A percentile compares a stretch with the other conserved stretches of the same genome.
Conservation (phyloP, 2,888 invertebrate species). For the Syritta pipiens region DNA sequence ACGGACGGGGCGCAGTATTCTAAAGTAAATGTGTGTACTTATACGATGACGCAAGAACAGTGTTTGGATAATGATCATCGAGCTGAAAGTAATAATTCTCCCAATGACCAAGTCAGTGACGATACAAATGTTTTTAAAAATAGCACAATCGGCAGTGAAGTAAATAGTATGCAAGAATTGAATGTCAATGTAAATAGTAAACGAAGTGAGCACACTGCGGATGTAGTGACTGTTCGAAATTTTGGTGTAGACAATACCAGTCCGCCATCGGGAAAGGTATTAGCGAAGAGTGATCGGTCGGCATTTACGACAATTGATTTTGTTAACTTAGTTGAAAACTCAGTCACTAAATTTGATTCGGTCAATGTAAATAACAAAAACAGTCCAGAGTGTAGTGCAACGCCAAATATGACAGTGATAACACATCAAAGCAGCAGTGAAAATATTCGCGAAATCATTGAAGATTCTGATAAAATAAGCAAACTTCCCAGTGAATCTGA, state of each 20-base stretch:
- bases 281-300: conserved; percentile 10
- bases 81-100: conserved; percentile 38
- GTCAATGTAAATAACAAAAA: conserved; percentile 29
- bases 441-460: conserved; percentile 66
- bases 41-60: conserved; percentile 59
- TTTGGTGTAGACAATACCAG: conserved; percentile 25
- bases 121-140: conserved; percentile 61
- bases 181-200: conserved; percentile 60
- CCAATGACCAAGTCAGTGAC: conserved; percentile 55
- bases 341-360: neutral
- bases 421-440: conserved; percentile 68
- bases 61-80: conserved; percentile 54
- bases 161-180: conserved; percentile 60
- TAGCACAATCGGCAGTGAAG: conserved; percentile 53
- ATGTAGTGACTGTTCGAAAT: conserved; percentile 46
- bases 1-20: conserved; percentile 28
- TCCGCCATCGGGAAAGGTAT: conserved; percentile 38
- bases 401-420: conserved; percentile 68
- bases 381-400: no score
- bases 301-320: neutral
- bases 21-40: conserved; percentile 36
- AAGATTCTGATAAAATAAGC: conserved; percentile 33
- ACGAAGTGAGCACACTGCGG: conserved; percentile 26
- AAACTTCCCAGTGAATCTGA: conserved; percentile 29
- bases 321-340: neutral